phyloP scores from a whole-genome alignment of 53 echinoderm and acorn worm species.

The Henricia sp. region DNA sequence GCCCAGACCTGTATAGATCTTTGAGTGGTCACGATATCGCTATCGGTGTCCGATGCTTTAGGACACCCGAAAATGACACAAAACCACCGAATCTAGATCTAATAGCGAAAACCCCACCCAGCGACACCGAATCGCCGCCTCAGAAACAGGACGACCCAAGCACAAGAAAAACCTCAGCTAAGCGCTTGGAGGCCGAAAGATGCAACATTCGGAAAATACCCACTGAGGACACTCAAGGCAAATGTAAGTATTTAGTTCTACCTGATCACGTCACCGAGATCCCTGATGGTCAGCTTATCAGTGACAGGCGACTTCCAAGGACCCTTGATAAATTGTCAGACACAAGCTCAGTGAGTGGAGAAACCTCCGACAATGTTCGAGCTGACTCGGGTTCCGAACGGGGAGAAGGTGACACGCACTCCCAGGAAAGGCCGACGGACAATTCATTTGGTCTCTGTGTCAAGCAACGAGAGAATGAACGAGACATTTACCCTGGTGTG shows the following conservation, averaged over 20 bases:
- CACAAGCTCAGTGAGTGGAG: too few relatives aligned
- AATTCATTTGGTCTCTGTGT: too few relatives aligned
- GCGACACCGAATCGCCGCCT: not conserved
- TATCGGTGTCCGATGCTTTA: constrained; percentile 12
- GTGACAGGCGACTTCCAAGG: too few relatives aligned
- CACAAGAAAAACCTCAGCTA: not conserved
- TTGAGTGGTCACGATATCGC: constrained; percentile 17
- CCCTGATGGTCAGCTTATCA: not conserved
- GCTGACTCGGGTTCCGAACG: too few relatives aligned
- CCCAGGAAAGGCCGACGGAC: too few relatives aligned
- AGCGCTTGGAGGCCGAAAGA: not conserved
- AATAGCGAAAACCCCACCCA: not conserved
- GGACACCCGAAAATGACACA: not conserved
- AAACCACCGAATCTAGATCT: not conserved
- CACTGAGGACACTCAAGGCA: not conserved
- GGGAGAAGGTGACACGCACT: too few relatives aligned
- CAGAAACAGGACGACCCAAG: not conserved
- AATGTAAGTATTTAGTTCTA: constrained; percentile 8
- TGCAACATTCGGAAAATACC: not conserved
- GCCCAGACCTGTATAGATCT: not conserved
- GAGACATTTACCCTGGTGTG: too few relatives aligned
- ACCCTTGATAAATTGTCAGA: too few relatives aligned
- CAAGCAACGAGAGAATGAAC: too few relatives aligned
- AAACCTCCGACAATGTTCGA: too few relatives aligned
- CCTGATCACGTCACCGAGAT: not conserved